phyloP scores from a whole-genome alignment of 2,888 invertebrate species.

The Stenchaetothrips biformis region DNA sequence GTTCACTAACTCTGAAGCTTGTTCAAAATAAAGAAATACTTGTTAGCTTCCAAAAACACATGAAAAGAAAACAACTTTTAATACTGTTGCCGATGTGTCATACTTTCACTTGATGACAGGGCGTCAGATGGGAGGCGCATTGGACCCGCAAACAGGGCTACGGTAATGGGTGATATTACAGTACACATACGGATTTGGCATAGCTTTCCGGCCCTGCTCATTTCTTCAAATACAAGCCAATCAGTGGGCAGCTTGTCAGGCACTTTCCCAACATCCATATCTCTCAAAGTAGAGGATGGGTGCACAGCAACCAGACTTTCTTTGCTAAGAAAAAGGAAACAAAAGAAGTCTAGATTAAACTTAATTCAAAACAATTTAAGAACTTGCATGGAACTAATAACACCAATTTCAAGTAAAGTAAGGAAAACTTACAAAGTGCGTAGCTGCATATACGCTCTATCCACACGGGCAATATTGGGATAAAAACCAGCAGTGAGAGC shows the following conservation, averaged over 20 bases:
- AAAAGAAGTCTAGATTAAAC: constrained; percentile 32
- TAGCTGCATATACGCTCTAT: constrained; percentile 57
- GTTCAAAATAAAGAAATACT: constrained; percentile 10
- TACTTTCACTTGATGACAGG: constrained; percentile 39
- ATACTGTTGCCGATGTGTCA: constrained; percentile 16
- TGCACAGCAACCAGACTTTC: constrained; percentile 60
- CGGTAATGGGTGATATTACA: constrained; percentile 71
- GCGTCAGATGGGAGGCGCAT: constrained; percentile 54
- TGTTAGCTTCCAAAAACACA: not conserved
- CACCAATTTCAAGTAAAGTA: constrained; percentile 27
- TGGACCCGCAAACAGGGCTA: constrained; percentile 74
- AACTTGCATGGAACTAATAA: constrained; percentile 25
- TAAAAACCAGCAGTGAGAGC: constrained; percentile 84
- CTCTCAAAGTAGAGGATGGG: constrained; percentile 55
- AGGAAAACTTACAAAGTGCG: constrained; percentile 56
- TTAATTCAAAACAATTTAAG: constrained; percentile 27
- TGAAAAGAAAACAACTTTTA: not conserved
- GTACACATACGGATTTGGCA: constrained; percentile 76
- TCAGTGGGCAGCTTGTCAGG: constrained; percentile 60
- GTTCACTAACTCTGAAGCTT: not conserved
- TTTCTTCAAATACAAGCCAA: constrained; percentile 85
- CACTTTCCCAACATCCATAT: constrained; percentile 41
- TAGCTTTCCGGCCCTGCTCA: constrained; percentile 63
- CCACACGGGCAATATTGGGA: constrained; percentile 77
- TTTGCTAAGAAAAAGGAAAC: constrained; percentile 48